Conservation (phyloP, 2,888 invertebrate genomes). For the Eustalomyia histrio region DNA sequence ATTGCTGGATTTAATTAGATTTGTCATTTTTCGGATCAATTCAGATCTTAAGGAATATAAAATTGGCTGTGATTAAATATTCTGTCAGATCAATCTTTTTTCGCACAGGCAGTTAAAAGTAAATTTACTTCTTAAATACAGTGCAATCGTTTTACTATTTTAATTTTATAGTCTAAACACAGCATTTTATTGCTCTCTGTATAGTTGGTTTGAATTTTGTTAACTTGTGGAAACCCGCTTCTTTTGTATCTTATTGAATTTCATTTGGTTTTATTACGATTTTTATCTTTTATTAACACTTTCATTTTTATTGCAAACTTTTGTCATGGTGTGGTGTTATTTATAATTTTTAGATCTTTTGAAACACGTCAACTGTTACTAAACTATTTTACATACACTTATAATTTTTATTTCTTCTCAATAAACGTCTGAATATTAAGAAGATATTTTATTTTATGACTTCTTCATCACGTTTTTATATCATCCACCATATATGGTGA, state of each 20-base stretch:
- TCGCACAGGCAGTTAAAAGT: too few relatives aligned
- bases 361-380: slow-evolving; percentile 12
- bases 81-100: too few relatives aligned
- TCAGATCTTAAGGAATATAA: too few relatives aligned
- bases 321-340: slow-evolving; percentile 1
- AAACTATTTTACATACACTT: slow-evolving; percentile 14
- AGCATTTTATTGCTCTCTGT: not conserved
- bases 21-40: too few relatives aligned
- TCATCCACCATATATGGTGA: too few relatives aligned
- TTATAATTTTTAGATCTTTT: slow-evolving; percentile 1
- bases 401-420: slow-evolving; percentile 18
- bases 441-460: not conserved
- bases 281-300: slow-evolving; percentile 56
- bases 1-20: too few relatives aligned
- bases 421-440: not conserved
- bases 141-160: too few relatives aligned
- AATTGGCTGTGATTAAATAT: too few relatives aligned
- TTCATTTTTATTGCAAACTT: slow-evolving; percentile 43
- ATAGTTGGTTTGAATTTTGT: not conserved
- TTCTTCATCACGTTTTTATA: slow-evolving; percentile 36
- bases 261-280: slow-evolving; percentile 52
- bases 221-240: not conserved
- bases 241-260: slow-evolving; percentile 43
- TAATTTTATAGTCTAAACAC: too few relatives aligned
- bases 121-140: too few relatives aligned